A percentile compares a stretch with the other conserved stretches of the same genome.
Evolutionary conservation across 2,888 invertebrate species (phyloP).

Genomic region (Pasiphila rectangulata): DNA sequence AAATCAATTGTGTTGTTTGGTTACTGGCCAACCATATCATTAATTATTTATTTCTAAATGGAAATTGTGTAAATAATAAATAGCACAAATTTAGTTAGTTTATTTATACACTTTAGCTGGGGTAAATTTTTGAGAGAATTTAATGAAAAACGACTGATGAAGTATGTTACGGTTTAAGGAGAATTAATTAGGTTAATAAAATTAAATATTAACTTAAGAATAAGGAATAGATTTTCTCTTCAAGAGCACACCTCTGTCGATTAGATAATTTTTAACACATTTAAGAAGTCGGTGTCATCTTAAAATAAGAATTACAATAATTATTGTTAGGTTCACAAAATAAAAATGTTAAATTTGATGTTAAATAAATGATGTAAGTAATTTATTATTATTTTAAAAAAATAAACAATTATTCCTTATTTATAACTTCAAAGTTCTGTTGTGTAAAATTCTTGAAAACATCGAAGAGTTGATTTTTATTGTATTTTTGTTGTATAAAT

Average conservation of each 20-base stretch:
- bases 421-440: too few species aligned
- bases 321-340: slow-evolving; percentile 8
- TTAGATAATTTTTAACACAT: slow-evolving; percentile 7
- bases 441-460: too few species aligned
- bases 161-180: slow-evolving; percentile 22
- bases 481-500: too few species aligned
- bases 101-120: slow-evolving; percentile 1
- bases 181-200: slow-evolving; percentile 1
- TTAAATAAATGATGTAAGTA: slow-evolving; percentile 7
- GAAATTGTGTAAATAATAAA: neutral
- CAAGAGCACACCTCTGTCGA: slow-evolving; percentile 29
- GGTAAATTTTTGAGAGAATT: slow-evolving; percentile 23
- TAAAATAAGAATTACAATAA: slow-evolving; percentile 5
- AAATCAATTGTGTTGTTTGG: neutral
- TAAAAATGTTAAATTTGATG: neutral
- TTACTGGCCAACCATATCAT: neutral
- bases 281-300: slow-evolving; percentile 16
- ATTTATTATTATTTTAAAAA: slow-evolving; percentile 11
- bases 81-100: neutral
- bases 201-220: slow-evolving; percentile 8
- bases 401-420: too few species aligned
- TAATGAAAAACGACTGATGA: slow-evolving; percentile 33
- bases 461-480: neutral
- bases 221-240: slow-evolving; percentile 27
- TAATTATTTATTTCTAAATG: too few species aligned